A percentile compares a stretch with the other conserved stretches of the same genome.
These are phyloP conservation scores for Hyaena hyaena DNA, from an alignment of 2,113 vertebrate genomes.

Conservation along the genomic window DNA sequence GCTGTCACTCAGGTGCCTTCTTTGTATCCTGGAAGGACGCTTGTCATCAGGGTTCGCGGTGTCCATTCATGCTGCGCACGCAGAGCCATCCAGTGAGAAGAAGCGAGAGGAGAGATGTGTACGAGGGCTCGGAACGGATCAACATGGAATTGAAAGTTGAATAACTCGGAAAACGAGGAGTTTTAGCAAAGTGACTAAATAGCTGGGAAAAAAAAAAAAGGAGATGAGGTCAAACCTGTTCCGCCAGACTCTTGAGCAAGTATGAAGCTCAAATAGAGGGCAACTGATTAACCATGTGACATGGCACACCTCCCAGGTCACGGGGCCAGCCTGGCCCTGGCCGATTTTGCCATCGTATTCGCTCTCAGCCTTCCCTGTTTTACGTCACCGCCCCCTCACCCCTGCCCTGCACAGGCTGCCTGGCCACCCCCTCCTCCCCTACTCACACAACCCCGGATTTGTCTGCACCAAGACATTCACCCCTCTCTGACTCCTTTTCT, in stretches of 20 bases:
- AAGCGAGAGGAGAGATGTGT: background rate
- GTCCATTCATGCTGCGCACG: background rate
- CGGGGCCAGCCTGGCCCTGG: background rate
- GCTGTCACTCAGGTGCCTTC: background rate
- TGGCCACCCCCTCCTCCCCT: accelerated
- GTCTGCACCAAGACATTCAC: background rate
- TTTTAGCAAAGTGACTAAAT: background rate
- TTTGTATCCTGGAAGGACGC: background rate
- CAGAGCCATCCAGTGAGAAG: background rate
- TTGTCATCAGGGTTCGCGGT: background rate
- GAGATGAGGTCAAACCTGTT: conserved; percentile 15
- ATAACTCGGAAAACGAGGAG: conserved; percentile 45
- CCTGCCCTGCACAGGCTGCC: background rate
- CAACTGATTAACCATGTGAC: background rate
- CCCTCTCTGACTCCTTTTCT: background rate
- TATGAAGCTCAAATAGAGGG: background rate
- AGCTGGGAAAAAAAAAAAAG: background rate
- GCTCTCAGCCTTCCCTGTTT: background rate
- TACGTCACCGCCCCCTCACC: background rate
- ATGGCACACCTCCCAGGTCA: background rate
- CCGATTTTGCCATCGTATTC: background rate
- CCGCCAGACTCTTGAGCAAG: background rate
- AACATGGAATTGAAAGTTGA: conserved; percentile 41
- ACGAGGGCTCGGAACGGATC: background rate
- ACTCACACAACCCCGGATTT: background rate